Evolutionary conservation across 2,888 invertebrate species (phyloP).

Genomic region (Eurois occulta): DNA sequence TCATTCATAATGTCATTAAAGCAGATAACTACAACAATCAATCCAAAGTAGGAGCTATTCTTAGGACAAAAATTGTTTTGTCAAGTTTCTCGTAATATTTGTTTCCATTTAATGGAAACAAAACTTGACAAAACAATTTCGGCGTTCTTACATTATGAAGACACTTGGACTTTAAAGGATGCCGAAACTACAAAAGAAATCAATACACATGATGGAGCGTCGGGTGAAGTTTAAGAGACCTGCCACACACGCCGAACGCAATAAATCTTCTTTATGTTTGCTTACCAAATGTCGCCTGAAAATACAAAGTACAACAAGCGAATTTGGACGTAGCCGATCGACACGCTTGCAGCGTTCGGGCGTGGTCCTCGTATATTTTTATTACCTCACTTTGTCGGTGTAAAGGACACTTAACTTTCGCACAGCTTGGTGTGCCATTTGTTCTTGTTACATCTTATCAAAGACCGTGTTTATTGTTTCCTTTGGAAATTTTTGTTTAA

Average conservation of each 20-base stretch:
- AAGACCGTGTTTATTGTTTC: slow-evolving; percentile 67
- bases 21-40: neutral
- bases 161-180: slow-evolving; percentile 44
- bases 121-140: slow-evolving; percentile 31
- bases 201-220: slow-evolving; percentile 73
- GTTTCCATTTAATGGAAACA: too few species aligned
- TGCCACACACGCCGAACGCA: slow-evolving; percentile 83
- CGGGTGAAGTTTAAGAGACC: slow-evolving; percentile 72
- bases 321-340: slow-evolving; percentile 78
- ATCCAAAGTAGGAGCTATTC: neutral
- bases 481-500: slow-evolving; percentile 28
- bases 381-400: slow-evolving; percentile 81
- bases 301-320: slow-evolving; percentile 78
- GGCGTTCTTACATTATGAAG: slow-evolving; percentile 40
- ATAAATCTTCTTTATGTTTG: slow-evolving; percentile 87
- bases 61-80: too few species aligned
- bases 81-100: too few species aligned
- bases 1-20: neutral
- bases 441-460: slow-evolving; percentile 73
- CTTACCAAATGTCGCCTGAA: slow-evolving; percentile 85
- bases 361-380: slow-evolving; percentile 83
- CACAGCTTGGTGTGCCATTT: slow-evolving; percentile 76
- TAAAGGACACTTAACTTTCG: slow-evolving; percentile 76
- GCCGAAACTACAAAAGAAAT: slow-evolving; percentile 66
- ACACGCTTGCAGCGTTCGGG: slow-evolving; percentile 80